Conservation (phyloP, 2,113 vertebrate species). For the Anarhynchus alexandrinus region DNA sequence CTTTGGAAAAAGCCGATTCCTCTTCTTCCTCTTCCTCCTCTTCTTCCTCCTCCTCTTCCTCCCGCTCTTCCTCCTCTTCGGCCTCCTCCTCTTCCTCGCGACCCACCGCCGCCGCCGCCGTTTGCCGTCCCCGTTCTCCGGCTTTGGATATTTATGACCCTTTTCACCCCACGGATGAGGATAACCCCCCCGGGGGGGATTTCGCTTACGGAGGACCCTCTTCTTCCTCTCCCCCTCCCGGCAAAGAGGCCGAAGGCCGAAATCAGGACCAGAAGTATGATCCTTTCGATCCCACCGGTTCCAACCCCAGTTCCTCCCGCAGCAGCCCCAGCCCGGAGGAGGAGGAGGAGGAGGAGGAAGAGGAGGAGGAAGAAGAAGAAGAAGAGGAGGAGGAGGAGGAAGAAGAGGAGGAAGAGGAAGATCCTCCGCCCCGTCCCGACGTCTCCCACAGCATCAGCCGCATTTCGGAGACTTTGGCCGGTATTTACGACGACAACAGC, state of each 20-base stretch:
- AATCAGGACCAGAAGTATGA: conserved; percentile 87
- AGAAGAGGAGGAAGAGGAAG: conserved; percentile 53
- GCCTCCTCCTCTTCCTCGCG: no score
- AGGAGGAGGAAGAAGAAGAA: background rate
- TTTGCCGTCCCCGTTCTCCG: conserved; percentile 8
- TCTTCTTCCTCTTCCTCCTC: no score
- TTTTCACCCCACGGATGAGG: conserved; percentile 85
- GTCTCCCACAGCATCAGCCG: conserved; percentile 68
- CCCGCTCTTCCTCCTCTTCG: no score
- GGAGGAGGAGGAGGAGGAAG: background rate
- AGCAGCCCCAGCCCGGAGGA: conserved; percentile 36
- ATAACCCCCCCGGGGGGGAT: conserved; percentile 54
- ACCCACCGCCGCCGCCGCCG: background rate
- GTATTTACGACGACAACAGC: conserved; percentile 74
- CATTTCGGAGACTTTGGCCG: conserved; percentile 52
- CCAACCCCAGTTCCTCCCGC: conserved; percentile 72
- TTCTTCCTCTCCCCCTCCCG: background rate
- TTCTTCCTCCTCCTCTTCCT: no score
- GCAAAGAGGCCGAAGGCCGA: conserved; percentile 43
- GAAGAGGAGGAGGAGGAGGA: conserved; percentile 43
- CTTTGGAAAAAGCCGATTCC: no score
- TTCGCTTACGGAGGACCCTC: background rate
- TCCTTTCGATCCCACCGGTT: conserved; percentile 90
- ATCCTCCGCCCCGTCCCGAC: background rate
- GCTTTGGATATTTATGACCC: conserved; percentile 84